Evolutionary conservation across 1,140 invertebrate genomes (phyloP).

Genomic region (Heliothis virescens): DNA sequence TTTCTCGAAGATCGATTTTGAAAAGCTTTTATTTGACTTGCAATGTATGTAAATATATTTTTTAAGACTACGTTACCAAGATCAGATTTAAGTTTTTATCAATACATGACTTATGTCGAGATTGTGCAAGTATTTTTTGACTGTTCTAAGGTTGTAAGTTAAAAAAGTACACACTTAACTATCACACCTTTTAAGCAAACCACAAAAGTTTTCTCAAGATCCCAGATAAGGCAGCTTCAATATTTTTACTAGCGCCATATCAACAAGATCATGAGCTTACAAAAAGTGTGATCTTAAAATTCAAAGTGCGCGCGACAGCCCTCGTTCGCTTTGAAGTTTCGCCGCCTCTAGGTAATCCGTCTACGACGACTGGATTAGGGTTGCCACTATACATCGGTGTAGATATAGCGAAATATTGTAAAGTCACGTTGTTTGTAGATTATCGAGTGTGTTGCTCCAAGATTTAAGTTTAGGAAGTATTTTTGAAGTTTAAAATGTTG

Average conservation of each 20-base stretch:
- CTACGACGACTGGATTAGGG: constrained; percentile 50
- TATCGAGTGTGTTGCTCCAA: constrained; percentile 20
- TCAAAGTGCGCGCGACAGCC: constrained; percentile 54
- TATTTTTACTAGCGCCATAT: constrained; percentile 37
- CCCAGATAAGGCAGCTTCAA: constrained; percentile 17
- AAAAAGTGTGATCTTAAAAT: constrained; percentile 57
- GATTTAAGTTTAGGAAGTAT: background rate
- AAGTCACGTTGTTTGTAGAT: constrained; percentile 40
- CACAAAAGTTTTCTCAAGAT: constrained; percentile 31
- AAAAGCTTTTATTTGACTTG: no score
- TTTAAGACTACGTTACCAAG: background rate
- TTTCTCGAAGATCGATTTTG: no score
- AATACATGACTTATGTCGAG: no score
- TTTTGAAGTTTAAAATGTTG: constrained; percentile 3
- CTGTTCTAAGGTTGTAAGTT: background rate
- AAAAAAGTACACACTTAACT: background rate
- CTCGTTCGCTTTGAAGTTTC: constrained; percentile 59
- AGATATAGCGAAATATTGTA: constrained; percentile 38
- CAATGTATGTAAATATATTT: no score
- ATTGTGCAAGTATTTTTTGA: background rate
- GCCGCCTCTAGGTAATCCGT: constrained; percentile 60
- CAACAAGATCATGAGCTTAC: constrained; percentile 30
- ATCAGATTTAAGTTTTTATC: background rate
- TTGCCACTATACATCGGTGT: background rate
- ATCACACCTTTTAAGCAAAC: background rate